phyloP scores from a whole-genome alignment of 1,140 invertebrate genomes.

The Drosophila repleta region DNA sequence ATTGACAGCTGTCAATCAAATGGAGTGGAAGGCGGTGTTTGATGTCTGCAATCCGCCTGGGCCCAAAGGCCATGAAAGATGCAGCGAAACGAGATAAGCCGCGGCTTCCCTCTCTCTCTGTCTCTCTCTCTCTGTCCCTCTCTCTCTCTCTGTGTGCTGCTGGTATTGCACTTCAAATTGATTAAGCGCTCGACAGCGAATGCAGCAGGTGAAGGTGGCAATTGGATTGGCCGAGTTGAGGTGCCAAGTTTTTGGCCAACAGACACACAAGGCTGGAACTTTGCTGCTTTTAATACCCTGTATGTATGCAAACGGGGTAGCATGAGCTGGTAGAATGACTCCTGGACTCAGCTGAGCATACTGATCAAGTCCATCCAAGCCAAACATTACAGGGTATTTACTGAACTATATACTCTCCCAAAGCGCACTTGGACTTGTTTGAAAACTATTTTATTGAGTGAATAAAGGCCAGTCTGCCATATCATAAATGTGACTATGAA shows the following conservation, averaged over 20 bases:
- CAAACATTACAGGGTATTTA: neutral
- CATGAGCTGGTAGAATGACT: too few relatives aligned
- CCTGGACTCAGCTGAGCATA: too few relatives aligned
- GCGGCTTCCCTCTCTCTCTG: too few relatives aligned
- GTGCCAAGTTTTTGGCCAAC: neutral
- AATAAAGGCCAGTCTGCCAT: constrained; percentile 5
- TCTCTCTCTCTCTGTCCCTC: too few relatives aligned
- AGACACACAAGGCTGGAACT: neutral
- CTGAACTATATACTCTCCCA: neutral
- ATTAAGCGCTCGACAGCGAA: constrained; percentile 38
- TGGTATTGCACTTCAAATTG: constrained; percentile 67
- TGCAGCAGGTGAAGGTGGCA: constrained; percentile 7
- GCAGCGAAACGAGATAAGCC: neutral
- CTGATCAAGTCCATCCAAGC: too few relatives aligned
- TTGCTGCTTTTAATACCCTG: neutral
- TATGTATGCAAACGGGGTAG: neutral
- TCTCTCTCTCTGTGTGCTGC: too few relatives aligned
- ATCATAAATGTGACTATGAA: constrained; percentile 2
- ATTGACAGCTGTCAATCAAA: constrained; percentile 78
- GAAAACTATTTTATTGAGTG: constrained; percentile 39
- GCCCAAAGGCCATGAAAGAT: constrained; percentile 15
- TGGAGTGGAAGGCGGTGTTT: constrained; percentile 3
- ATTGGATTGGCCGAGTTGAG: constrained; percentile 32
- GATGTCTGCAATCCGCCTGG: constrained; percentile 11
- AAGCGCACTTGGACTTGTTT: constrained; percentile 1